A percentile compares a stretch with the other conserved stretches of the same genome.
phyloP scores from a whole-genome alignment of 35 echinoderm and acorn worm genomes.

The Heliocidaris tuberculata region DNA sequence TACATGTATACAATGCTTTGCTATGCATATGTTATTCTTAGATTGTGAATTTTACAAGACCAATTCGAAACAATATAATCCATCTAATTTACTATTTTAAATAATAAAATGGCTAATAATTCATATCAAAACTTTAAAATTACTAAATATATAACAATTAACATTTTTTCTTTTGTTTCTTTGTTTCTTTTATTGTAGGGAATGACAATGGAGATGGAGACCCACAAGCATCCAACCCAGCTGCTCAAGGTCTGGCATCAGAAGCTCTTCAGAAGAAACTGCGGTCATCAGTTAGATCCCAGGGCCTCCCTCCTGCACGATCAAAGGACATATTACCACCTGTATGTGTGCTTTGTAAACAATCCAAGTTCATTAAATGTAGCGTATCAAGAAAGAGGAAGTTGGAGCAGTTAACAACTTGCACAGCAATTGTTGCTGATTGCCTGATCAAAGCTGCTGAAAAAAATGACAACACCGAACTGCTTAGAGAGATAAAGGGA shows the following conservation, averaged over 20 bases:
- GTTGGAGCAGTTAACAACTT: conserved; percentile 3
- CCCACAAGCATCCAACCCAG: background rate
- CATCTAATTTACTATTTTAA: too few species aligned
- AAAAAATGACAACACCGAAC: background rate
- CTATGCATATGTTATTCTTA: too few species aligned
- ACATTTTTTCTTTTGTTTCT: too few species aligned
- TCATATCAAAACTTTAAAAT: too few species aligned
- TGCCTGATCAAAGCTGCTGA: background rate
- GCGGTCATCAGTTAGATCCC: background rate
- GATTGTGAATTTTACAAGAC: too few species aligned
- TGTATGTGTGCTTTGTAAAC: background rate
- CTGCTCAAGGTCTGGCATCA: background rate
- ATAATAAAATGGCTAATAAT: too few species aligned
- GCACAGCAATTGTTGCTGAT: background rate
- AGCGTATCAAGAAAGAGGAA: background rate
- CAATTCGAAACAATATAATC: too few species aligned
- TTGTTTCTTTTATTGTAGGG: too few species aligned
- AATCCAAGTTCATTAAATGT: background rate
- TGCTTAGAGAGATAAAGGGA: background rate
- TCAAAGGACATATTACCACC: background rate
- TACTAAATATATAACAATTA: too few species aligned
- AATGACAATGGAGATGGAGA: too few species aligned
- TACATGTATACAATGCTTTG: too few species aligned
- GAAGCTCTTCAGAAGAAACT: background rate
- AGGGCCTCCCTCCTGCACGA: background rate